Base-by-base conservation (phyloP, 2,888 invertebrate genomes). In the Smittia aterrima region DNA sequence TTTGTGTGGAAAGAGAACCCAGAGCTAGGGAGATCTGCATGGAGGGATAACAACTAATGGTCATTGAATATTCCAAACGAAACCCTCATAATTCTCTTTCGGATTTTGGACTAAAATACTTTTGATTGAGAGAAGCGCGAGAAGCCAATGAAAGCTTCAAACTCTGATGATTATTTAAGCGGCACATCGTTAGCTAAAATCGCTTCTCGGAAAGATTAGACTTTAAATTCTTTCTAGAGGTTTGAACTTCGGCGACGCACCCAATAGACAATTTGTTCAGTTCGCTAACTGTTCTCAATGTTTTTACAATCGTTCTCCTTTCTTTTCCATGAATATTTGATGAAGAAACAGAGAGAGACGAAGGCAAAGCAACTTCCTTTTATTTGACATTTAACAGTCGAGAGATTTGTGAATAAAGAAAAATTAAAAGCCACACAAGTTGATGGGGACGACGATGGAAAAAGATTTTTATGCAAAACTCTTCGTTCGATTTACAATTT, bases 41-140 rank as follows among this genome's bases (percentile, higher is more conserved):
- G 67, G 41, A 9, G 13, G 41, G 40, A 41, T 38, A 67, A 20
- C 41, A 54, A 53, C 54, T 70, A 70, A 70, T 70, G 54, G 70
- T 70, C 70, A 70, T 54, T 70, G 70, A 70, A 70, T 70, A 54
- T 54, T 54, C 70, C 54, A 2, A 16, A 18, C 18, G 41, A 70
- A 70, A 70, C 70, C 70, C 70, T 54, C 70, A 70, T 70, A 70
- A 54, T 70, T 70, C 70, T 70, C 53, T 20, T 58, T 9, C 16
- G 1, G 58, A 1, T 47, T 16, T 9, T 18, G 18, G 18, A 22
- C 9, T 6, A 22, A 58, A 22, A 20, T 3, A 20, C 4, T 58
- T 2, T 11, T 20, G 20, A 58, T 58, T 18, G 9, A 18, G 58
- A 58, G 32, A 47, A 3, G 47, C 11, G 11, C 2, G 3, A 2